Evolutionary conservation across 2,888 invertebrate species (phyloP), one percentile per base, ranked within the genome.

Genomic region (Autographa gamma): DNA sequence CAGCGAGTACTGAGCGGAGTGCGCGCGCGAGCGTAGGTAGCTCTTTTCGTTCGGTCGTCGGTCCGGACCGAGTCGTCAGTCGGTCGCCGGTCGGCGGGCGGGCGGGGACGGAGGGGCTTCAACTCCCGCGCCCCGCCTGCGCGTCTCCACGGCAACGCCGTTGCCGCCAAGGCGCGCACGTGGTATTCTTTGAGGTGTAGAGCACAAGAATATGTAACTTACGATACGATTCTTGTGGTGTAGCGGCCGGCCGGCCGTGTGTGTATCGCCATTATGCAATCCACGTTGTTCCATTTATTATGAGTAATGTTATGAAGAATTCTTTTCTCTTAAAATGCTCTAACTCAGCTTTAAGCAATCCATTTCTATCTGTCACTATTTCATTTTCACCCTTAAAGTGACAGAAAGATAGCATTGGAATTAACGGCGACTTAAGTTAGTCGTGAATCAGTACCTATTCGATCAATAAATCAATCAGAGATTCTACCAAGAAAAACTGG

Each of bases 61-160:
- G 54, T 56, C 13, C 19, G 54, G 19, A 54, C 13, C 54, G 25
- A 54, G 19, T 25, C 54, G 54, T 66, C 74, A 71, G 77, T 74
- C 73, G 77, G 64, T 69, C 72, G 76, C 66, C 64, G 76, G 38
- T 25, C 72, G 71, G 76, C 78, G 78, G 75, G 75, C 76, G 76
- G 79, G 78, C 61, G 74, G 77, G 89, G 91, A 88, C 86, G 88
- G 91, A 83, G 90, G 90, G 86, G 87, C 90, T 89, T 89, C 91
- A 92, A 92, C 92, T 87, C 88, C 88, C 84, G 78, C 82, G 66
- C 72, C 76, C 70, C 73, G 72, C 74, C 81, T 60, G 74, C 66
- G 66, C 81, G 83, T 82, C 75, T 69, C 83, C 83, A 79, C 65
- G 82, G 82, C 76, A 82, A 82, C 81, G 81, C 70, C 68, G 72